Conservation (phyloP, 1,140 invertebrate species). For the Brachionus rubens region DNA sequence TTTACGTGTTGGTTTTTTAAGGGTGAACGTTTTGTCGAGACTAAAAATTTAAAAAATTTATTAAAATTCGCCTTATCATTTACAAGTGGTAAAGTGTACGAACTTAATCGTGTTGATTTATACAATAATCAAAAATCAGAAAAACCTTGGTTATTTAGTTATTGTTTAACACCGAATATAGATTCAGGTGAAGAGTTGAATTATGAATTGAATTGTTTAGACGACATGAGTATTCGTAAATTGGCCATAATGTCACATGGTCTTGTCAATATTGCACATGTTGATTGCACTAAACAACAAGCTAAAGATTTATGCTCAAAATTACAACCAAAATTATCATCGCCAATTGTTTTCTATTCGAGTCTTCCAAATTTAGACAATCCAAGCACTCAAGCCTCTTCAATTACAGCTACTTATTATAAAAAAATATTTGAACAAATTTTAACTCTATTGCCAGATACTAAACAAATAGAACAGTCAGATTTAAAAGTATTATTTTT, state of each 20-base stretch:
- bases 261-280: slow-evolving; percentile 47
- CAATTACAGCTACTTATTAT: slow-evolving; percentile 52
- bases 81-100: slow-evolving; percentile 52
- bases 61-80: slow-evolving; percentile 59
- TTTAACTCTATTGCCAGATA: slow-evolving; percentile 64
- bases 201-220: slow-evolving; percentile 59
- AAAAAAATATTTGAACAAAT: slow-evolving; percentile 64
- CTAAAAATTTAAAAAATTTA: slow-evolving; percentile 52
- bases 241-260: slow-evolving; percentile 68
- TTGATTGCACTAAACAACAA: slow-evolving; percentile 3
- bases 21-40: slow-evolving; percentile 61
- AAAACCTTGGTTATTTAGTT: slow-evolving; percentile 60
- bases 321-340: not conserved
- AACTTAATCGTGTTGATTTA: not conserved
- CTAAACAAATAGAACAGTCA: slow-evolving; percentile 55
- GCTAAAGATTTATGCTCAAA: not conserved
- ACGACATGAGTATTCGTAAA: slow-evolving; percentile 63
- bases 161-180: slow-evolving; percentile 58
- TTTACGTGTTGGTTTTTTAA: slow-evolving; percentile 49
- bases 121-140: slow-evolving; percentile 15
- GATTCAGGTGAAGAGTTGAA: slow-evolving; percentile 50
- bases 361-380: slow-evolving; percentile 7
- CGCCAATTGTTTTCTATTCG: not conserved
- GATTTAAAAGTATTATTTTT: slow-evolving; percentile 36
- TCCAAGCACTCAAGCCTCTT: not conserved